A percentile compares a stretch with the other conserved stretches of the same genome.
Conservation (phyloP, 2,888 invertebrate genomes). For the Podotricha telesiphe region DNA sequence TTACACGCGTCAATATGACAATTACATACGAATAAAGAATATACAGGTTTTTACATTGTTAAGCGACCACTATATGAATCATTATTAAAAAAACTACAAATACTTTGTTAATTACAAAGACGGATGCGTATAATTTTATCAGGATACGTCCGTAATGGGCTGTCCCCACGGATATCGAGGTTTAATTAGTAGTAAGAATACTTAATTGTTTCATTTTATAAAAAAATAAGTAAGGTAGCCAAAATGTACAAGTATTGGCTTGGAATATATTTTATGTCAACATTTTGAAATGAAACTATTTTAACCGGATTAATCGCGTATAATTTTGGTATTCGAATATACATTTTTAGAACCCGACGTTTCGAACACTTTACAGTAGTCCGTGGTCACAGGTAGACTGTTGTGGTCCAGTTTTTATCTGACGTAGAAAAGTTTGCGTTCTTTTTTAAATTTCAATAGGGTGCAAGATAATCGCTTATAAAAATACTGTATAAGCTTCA, state of each 20-base stretch:
- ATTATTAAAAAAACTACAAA: slow-evolving; percentile 8
- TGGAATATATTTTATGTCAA: too few species aligned
- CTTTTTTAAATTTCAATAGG: too few species aligned
- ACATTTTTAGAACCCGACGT: too few species aligned
- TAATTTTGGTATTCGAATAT: too few species aligned
- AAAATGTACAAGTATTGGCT: neutral
- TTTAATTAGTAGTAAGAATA: slow-evolving; percentile 28
- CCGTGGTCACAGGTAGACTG: too few species aligned
- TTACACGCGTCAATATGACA: slow-evolving; percentile 1
- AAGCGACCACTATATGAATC: slow-evolving; percentile 4
- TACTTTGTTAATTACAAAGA: slow-evolving; percentile 12
- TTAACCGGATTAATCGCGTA: too few species aligned
- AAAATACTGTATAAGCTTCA: too few species aligned
- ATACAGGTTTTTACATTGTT: slow-evolving; percentile 16
- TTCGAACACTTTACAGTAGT: too few species aligned
- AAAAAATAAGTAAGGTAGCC: neutral
- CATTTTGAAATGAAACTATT: too few species aligned
- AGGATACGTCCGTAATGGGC: slow-evolving; percentile 23
- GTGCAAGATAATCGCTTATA: too few species aligned
- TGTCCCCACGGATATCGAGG: slow-evolving; percentile 35
- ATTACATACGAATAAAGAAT: slow-evolving; percentile 7
- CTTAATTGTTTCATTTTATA: slow-evolving; percentile 3
- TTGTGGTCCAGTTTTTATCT: too few species aligned
- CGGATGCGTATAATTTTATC: slow-evolving; percentile 29
- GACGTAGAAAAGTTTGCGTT: too few species aligned